Evolutionary conservation across 2,113 vertebrate genomes (phyloP), one percentile per base, ranked within the genome.

Genomic region (Lepisosteus oculatus): DNA sequence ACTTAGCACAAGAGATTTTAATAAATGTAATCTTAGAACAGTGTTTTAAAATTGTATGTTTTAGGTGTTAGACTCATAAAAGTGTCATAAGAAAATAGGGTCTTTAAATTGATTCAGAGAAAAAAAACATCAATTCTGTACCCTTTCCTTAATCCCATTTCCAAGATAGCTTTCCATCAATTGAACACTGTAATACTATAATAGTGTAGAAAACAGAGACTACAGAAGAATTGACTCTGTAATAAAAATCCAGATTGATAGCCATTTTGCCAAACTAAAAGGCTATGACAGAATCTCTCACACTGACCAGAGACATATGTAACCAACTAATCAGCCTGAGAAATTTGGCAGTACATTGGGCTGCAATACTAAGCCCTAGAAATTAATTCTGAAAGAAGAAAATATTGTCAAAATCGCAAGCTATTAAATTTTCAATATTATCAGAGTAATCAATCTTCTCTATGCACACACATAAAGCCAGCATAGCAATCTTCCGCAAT

Each of bases 361-460:
- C 12, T 59, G 9, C 14, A 59, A 59, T 59, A 59, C 14, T 15
- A 1, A 59, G 57, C 57, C 14, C 14, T 59, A 8, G 11, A 51
- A 59, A 59, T 59, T 1, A 13, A 59, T 59, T 59, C n/a, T 43
- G 72, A 63, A 55, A n/a, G 68, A 68, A 65, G 67, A 67, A 84
- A 84, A 83, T 79, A 81, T 41, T 76, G 76, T 80, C 78, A 78
- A 77, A 76, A 78, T 79, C 79, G 80, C 70, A 44, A 79, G 77
- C 77, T 74, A 80, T 86, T 85, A 67, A 57, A 85, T 84, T 86
- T 81, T 84, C 76, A 80, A 80, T 82, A 84, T 75, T 82, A 74
- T 74, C 69, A 69, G 73, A 66, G 74, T 75, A 81, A 88, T 87
- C 85, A 81, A 81, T 86, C 82, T 80, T 70, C 73, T 73, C 1